phyloP scores from a whole-genome alignment of 1,140 invertebrate genomes.

The Armadillidium nasatum region DNA sequence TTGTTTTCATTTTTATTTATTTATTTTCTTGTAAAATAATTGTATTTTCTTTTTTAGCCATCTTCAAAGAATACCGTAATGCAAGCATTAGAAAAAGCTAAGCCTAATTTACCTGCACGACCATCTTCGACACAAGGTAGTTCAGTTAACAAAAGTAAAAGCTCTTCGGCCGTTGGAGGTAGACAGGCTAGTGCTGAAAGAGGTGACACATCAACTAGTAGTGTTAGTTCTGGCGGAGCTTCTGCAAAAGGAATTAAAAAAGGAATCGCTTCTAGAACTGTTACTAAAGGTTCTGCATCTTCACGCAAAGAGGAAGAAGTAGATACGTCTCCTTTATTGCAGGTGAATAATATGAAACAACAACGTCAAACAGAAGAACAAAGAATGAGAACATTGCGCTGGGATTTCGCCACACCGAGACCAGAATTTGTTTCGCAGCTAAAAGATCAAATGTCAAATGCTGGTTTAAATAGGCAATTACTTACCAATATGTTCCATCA shows the following conservation, averaged over 20 bases:
- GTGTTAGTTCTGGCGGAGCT: constrained; percentile 22
- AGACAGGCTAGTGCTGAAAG: constrained; percentile 18
- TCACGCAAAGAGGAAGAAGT: constrained; percentile 67
- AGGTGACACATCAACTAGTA: constrained; percentile 34
- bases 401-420: constrained; percentile 90
- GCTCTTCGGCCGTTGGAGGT: neutral
- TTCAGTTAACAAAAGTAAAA: constrained; percentile 11
- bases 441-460: constrained; percentile 82
- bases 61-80: constrained; percentile 75
- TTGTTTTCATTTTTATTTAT: constrained; percentile 32
- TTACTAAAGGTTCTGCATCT: neutral
- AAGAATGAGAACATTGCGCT: constrained; percentile 83
- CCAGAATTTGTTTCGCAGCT: constrained; percentile 90
- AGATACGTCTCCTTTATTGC: constrained; percentile 71
- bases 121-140: constrained; percentile 47
- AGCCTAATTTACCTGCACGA: constrained; percentile 71
- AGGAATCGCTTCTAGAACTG: neutral
- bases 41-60: constrained; percentile 54
- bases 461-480: constrained; percentile 77
- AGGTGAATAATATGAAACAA: constrained; percentile 81
- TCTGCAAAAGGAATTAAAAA: constrained; percentile 20
- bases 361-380: constrained; percentile 88
- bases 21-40: constrained; percentile 16
- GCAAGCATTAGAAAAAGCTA: constrained; percentile 75
- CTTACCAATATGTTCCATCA: constrained; percentile 88